phyloP scores from a whole-genome alignment of 2,888 invertebrate species.

The Plusia festucae region DNA sequence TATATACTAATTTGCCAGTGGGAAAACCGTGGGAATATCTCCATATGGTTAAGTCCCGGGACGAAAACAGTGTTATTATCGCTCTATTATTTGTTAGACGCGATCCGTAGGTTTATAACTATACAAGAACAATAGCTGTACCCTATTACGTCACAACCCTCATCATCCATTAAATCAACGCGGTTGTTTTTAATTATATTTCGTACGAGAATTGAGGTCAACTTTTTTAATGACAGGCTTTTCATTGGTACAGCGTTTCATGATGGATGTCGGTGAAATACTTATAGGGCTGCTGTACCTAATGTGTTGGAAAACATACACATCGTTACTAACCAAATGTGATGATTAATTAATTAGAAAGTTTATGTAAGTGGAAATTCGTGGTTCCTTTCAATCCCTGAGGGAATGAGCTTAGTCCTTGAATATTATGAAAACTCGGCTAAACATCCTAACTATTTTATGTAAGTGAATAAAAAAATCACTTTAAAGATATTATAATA shows the following conservation, averaged over 20 bases:
- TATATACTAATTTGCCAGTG: neutral
- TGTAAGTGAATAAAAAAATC: too few relatives aligned
- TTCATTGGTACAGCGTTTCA: constrained; percentile 61
- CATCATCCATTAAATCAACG: constrained; percentile 51
- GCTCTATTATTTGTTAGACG: neutral
- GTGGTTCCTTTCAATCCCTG: neutral
- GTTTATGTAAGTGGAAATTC: neutral
- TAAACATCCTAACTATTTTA: too few relatives aligned
- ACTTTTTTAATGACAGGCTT: constrained; percentile 61
- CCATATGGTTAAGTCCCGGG: neutral
- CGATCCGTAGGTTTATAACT: neutral
- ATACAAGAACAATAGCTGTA: constrained; percentile 1
- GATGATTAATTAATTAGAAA: neutral
- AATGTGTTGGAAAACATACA: neutral
- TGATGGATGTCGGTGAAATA: constrained; percentile 46
- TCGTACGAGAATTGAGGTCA: constrained; percentile 53
- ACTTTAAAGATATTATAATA: too few relatives aligned
- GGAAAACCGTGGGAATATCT: constrained; percentile 1
- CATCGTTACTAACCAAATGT: neutral
- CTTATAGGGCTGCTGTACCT: neutral
- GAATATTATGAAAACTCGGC: too few relatives aligned
- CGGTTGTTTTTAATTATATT: constrained; percentile 60
- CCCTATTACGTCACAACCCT: constrained; percentile 35
- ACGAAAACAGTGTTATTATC: neutral
- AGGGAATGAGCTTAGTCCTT: too few relatives aligned